Evolutionary conservation across 2,113 vertebrate species (phyloP), one percentile per base, ranked within the genome.

Genomic region (Psophia crepitans): DNA sequence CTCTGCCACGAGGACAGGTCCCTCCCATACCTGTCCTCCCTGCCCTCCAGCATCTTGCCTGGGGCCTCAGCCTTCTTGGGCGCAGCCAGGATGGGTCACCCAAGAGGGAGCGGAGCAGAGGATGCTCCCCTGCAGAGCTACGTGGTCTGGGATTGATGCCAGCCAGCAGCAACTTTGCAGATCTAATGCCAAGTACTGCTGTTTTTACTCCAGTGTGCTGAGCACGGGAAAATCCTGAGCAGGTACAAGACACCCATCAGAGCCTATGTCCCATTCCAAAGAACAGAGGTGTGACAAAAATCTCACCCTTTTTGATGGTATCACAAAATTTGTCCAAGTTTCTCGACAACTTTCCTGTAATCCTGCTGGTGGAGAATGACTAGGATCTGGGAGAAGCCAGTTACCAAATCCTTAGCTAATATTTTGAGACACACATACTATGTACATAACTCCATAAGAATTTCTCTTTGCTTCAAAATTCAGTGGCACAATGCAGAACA

Each of bases 21-120:
- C 13, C 6, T 51, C 19, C 64, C 23, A 21, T 9, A 30, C 22
- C 39, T 53, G 17, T 28, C 10, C 57, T 49, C 28, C 51, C 61
- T 57, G 41, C 14, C 32, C 35, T 75, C 33, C 89, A 65, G 48
- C 21, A 33, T 30, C 53, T 60, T 54, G 6, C 21, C 39, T 2
- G 0, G 44, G 53, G 33, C 56, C 51, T 74, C 89, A 73, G 48
- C 22, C 12, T 63, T 53, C 37, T 0, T 39, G n/a, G 41, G 58
- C 44, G 53, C 75, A 86, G 26, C 51, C 41, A 56, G 57, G 27
- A n/a, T 15, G 41, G 51, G 46, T 16, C 8, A 78, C 0, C 10
- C 44, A 4, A 1, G 17, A 26, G 43, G 37, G 8, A 53, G 4
- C 0, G 0, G 44, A 75, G 76, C 61, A 44, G 64, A 64, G 16